Conservation (phyloP, 2,113 vertebrate genomes). For the Istiophorus platypterus region DNA sequence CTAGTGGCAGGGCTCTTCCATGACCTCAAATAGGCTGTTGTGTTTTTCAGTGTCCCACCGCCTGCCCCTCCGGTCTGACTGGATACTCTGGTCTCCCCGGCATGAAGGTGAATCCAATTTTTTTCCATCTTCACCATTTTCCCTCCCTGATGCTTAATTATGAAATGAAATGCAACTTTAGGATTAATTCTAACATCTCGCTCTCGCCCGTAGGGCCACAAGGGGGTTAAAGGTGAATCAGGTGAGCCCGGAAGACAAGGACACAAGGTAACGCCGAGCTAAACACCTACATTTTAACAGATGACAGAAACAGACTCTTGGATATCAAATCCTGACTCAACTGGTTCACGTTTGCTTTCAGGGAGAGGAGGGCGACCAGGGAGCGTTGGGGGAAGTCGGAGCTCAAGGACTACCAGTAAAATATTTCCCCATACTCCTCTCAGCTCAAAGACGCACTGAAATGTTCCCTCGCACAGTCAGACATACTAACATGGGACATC, state of each 20-base stretch:
- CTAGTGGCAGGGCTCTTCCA: slow-evolving; percentile 52
- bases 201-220: slow-evolving; percentile 89
- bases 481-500: slow-evolving; percentile 48
- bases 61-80: slow-evolving; percentile 88
- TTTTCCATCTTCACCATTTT: no score
- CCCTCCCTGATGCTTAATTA: background rate
- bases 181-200: background rate
- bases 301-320: background rate
- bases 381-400: slow-evolving; percentile 88
- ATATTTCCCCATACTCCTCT: slow-evolving; percentile 74
- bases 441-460: background rate
- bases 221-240: slow-evolving; percentile 94
- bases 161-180: background rate
- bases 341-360: slow-evolving; percentile 66
- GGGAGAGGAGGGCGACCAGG: slow-evolving; percentile 96
- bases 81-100: slow-evolving; percentile 93
- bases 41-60: slow-evolving; percentile 91
- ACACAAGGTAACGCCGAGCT: slow-evolving; percentile 90
- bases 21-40: slow-evolving; percentile 65
- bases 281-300: background rate
- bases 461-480: background rate
- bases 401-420: slow-evolving; percentile 94
- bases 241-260: slow-evolving; percentile 98
- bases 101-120: slow-evolving; percentile 89
- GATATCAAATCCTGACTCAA: background rate